Base-by-base conservation (phyloP, 1,140 invertebrate species). In the Meloidogyne floridensis region DNA sequence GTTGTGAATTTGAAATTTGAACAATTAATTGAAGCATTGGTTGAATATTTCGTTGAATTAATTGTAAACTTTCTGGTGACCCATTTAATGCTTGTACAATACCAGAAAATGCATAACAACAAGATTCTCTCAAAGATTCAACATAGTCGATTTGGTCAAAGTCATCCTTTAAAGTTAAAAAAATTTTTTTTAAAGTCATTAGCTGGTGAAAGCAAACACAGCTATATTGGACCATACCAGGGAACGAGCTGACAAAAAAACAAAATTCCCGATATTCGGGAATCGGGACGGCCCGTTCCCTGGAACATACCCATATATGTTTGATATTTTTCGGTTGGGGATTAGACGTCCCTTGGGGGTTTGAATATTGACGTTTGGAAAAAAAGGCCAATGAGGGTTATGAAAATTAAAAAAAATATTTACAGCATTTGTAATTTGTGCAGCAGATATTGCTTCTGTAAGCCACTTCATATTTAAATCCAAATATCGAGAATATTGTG, bases 141-240 rank as follows among this genome's bases (percentile, higher is more conserved):
- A 90, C 84, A 56, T 90, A 90, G 15, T 90, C 88, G 11, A 86
- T 72, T 77, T 87, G 84, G 42, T 89, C 88, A 20, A 75, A 85
- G 75, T 89, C 89, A 9, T 88, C 87, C 89, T 89, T 73, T 75
- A 87, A 88, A 10, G 13, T 7, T 20, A 42, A 73, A 51, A 3
- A 78, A 42, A 78, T 32, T 69, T n/a, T 8, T 5, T 11, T 75
- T 51, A 83, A 20, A 20, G 20, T 20, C 20, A 20, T 20, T 20
- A 20, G 20, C 20, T 20, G 20, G 20, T 20, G 20, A 20, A 20
- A 20, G 20, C 32, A 32, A 2, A 32, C 2, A 32, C 32, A 0
- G 32, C 32, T 32, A 32, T 32, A 2, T 1, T 32, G 32, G 32
- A 32, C 1, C 32, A 32, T 32, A 32, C 1, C 32, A 32, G 32